Conservation (phyloP, 2,888 invertebrate genomes). For the Hymenopus coronatus region DNA sequence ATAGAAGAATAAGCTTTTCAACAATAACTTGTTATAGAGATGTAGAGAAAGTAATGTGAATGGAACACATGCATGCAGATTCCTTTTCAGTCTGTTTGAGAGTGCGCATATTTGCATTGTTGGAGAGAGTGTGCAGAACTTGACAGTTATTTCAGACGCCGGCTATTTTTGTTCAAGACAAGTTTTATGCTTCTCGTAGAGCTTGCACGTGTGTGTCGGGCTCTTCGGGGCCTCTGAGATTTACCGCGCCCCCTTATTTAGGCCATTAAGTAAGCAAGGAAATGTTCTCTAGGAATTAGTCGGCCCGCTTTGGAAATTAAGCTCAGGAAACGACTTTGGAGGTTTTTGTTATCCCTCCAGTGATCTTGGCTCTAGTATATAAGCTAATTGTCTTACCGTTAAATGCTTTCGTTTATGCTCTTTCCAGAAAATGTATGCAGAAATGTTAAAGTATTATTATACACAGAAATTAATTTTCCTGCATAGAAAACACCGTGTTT, state of each 20-base stretch:
- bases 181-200: background rate
- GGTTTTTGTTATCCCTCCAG: background rate
- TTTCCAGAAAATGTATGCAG: too few relatives aligned
- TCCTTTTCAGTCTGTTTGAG: background rate
- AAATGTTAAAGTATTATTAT: too few relatives aligned
- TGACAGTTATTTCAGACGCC: background rate
- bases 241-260: background rate
- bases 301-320: background rate
- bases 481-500: too few relatives aligned
- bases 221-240: background rate
- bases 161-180: background rate
- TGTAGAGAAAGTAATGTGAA: too few relatives aligned
- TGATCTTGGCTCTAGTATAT: too few relatives aligned
- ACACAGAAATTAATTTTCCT: too few relatives aligned
- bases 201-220: background rate
- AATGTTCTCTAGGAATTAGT: background rate
- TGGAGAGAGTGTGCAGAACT: background rate
- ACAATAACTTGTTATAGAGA: too few relatives aligned
- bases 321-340: background rate
- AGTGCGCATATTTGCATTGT: background rate
- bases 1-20: too few relatives aligned
- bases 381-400: too few relatives aligned
- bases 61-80: too few relatives aligned
- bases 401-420: too few relatives aligned
- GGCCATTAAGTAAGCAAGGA: background rate